Percentiles rank a stretch among this genome's conserved stretches.
phyloP scores from a whole-genome alignment of 2,113 vertebrate genomes.

The Megaceryle maxima region DNA sequence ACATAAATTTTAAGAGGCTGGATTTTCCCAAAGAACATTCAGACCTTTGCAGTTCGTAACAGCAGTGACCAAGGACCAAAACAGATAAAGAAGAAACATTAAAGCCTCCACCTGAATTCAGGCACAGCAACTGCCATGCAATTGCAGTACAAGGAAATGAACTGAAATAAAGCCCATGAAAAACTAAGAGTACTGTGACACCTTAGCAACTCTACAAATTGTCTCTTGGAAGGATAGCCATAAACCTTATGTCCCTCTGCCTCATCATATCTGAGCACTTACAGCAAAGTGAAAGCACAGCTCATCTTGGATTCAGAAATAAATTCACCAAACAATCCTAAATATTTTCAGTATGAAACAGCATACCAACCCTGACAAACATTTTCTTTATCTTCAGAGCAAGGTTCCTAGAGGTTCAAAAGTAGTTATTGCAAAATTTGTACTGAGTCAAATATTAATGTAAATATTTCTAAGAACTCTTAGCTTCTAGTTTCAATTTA shows the following conservation, averaged over 20 bases:
- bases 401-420: background rate
- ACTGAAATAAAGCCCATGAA: background rate
- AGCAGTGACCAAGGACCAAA: background rate
- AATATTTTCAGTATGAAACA: background rate
- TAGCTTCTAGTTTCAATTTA: constrained; percentile 15
- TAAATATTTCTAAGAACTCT: constrained; percentile 55
- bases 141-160: background rate
- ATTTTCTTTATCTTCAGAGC: background rate
- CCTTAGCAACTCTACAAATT: background rate
- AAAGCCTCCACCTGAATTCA: background rate
- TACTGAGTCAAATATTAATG: constrained; percentile 32
- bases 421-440: background rate
- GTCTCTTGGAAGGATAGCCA: background rate
- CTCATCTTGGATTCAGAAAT: background rate
- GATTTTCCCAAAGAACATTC: background rate
- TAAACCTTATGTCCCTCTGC: background rate
- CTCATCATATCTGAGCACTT: background rate
- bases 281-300: background rate
- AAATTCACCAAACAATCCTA: background rate
- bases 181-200: background rate
- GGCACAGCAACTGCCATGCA: background rate
- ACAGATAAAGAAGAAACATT: background rate
- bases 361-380: background rate
- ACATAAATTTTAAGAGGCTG: constrained; percentile 13
- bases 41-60: background rate